Evolutionary conservation across 2,797 vertebrate species (phyloP), one percentile per base, ranked within the genome.

Genomic region (Gobionotothen gibberifrons): DNA sequence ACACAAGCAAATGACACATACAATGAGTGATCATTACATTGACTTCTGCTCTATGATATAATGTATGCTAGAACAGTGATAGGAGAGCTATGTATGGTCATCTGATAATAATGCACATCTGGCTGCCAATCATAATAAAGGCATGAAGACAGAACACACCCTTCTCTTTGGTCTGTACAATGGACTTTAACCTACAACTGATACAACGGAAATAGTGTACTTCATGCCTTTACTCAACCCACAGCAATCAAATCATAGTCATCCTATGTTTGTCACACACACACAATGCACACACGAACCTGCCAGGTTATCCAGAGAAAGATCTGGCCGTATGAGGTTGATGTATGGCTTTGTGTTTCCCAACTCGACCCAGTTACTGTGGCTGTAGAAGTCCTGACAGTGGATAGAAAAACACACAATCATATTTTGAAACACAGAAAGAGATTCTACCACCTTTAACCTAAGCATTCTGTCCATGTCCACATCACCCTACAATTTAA

Each of bases 311-410:
- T 90, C 90, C n/a, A 94, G 47, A 13, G 88, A 87, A 9, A 88
- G 84, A 71, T 90, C 78, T 5, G 87, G 87, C 5, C 58, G 85
- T 63, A 95, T 84, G 15, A 95, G 92, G 70, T 91, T 92, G 19
- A 19, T 12, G 39, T 89, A 92, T 11, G 93, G 89, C 15, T 83
- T 80, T 40, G 44, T 86, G 88, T 93, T 3, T 13, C 93, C 93
- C 72, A 95, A 56, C 68, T 95, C 94, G 47, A 94, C 91, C 94
- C 94, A 95, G 84, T 95, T 95, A 86, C 90, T 94, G 84, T 95
- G 94, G 74, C 94, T 94, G 90, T 95, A 95, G 75, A 95, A 95
- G 71, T 95, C 94, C 94, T 95, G 69, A 58, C n/a, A 67, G 51
- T 32, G 39, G 12, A 87, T 0, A 19, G 10, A 76, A 55, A 63